Base-by-base conservation (phyloP, 2,113 vertebrate genomes). In the Elephantulus edwardii region DNA sequence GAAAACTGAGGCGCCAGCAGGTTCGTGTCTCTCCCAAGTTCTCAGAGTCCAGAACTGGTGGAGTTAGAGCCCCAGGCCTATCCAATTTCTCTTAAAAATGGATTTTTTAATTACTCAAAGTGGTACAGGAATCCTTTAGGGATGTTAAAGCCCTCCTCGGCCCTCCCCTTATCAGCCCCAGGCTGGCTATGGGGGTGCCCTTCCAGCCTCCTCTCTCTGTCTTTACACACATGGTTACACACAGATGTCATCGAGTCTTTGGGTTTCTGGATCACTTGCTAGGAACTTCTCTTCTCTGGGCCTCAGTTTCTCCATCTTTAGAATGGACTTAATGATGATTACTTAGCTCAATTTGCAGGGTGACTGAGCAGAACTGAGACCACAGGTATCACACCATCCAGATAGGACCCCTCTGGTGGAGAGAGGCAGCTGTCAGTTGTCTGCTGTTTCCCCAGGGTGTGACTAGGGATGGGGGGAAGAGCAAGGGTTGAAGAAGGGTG, bases 1-100 rank as follows among this genome's bases (percentile, higher is more conserved):
- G 38, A 46, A 92, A 88, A 60, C 83, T 38, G 93, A 96, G 89
- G 83, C 50, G 35, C 28, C 3, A 40, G 38, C 16, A 72, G 68
- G 11, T 22, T 60, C 7, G 26, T 35, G 76, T 52, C 50, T 74
- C 1, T 2, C 33, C 30, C 48, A 68, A 56, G 14, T 24, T 82
- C 30, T 30, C 28, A 30, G 38, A 83, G 22, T 24, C 10, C 13
- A 14, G 14, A 79, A 38, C 16, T 8, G 28, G 50, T 6, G 33
- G 12, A 54, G 11, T 38, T 46, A 60, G 46, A 66, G 84, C 30
- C 40, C 22, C 13, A 19, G 46, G 33, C 42, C 17, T 54, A 13
- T 62, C 66, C 42, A 11, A 60, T 46, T 52, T 13, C 24, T 13
- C 6, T 56, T 20, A 16, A 44, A 58, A 50, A 6, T 80, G 52